Percentiles rank a stretch among this genome's conserved stretches.
Evolutionary conservation across 2,888 invertebrate genomes (phyloP).

Genomic region (Atherix ibis): DNA sequence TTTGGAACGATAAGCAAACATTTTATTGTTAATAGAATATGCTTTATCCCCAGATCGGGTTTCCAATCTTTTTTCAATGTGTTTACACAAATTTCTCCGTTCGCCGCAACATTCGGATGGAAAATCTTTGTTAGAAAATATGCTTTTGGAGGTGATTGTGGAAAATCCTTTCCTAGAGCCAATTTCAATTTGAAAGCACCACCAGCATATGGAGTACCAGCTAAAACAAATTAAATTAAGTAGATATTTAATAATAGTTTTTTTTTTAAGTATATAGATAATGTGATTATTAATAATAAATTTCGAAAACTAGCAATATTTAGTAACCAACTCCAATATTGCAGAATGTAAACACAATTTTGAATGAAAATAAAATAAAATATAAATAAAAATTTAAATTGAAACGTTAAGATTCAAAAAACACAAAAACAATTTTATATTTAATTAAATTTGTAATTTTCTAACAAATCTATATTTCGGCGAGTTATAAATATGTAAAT

Average conservation of each 20-base stretch:
- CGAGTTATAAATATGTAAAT: too few species aligned
- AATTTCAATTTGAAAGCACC: constrained; percentile 83
- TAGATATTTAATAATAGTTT: background rate
- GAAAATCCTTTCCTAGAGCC: constrained; percentile 82
- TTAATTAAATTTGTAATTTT: too few species aligned
- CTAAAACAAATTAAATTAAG: constrained; percentile 30
- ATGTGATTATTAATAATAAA: too few species aligned
- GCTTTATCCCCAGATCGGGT: constrained; percentile 86
- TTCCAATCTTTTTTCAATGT: constrained; percentile 95
- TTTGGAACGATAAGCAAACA: constrained; percentile 94
- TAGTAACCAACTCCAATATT: too few species aligned
- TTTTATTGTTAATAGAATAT: constrained; percentile 82
- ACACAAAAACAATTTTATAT: too few species aligned
- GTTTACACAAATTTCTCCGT: constrained; percentile 94
- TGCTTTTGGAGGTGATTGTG: constrained; percentile 81
- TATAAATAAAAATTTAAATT: too few species aligned
- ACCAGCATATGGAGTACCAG: constrained; percentile 81
- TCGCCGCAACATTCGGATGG: constrained; percentile 87
- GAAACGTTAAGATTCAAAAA: too few species aligned
- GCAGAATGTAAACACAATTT: too few species aligned
- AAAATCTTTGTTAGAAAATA: constrained; percentile 90
- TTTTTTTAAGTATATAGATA: background rate
- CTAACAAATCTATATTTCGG: too few species aligned
- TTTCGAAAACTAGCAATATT: too few species aligned
- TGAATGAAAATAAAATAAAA: too few species aligned